Conservation (phyloP, 2,888 invertebrate genomes). For the Melitaea athalia region DNA sequence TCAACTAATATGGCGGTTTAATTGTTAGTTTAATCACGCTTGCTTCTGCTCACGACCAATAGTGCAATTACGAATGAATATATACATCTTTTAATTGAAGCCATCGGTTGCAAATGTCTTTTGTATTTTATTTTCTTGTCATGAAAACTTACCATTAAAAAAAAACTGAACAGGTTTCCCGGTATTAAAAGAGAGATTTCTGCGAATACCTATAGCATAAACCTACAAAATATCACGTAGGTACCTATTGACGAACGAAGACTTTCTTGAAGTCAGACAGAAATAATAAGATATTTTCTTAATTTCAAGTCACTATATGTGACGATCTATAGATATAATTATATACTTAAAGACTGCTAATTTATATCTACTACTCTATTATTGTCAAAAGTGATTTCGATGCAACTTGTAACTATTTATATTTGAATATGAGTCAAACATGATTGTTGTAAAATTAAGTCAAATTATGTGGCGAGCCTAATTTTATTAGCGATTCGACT, state of each 20-base stretch:
- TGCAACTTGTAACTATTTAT: constrained; percentile 56
- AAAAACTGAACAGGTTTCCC: constrained; percentile 23
- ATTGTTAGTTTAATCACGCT: constrained; percentile 55
- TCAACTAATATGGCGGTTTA: constrained; percentile 71
- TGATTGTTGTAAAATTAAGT: constrained; percentile 74
- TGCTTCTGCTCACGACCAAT: constrained; percentile 32
- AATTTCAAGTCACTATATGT: constrained; percentile 21
- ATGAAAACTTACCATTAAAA: background rate
- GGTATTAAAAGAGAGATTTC: too few relatives aligned
- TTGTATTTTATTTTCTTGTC: background rate
- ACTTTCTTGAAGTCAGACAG: too few relatives aligned
- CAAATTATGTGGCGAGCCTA: constrained; percentile 70
- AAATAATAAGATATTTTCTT: background rate
- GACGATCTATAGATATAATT: too few relatives aligned
- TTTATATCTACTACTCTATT: constrained; percentile 33
- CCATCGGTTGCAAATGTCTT: background rate
- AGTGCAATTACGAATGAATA: constrained; percentile 26
- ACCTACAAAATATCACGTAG: too few relatives aligned
- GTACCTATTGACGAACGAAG: too few relatives aligned
- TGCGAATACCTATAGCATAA: too few relatives aligned
- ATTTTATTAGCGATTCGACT: constrained; percentile 77
- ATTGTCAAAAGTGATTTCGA: constrained; percentile 55
- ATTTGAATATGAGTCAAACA: constrained; percentile 64
- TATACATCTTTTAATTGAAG: constrained; percentile 23
- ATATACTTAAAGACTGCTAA: constrained; percentile 1